Evolutionary conservation across 2,888 invertebrate genomes (phyloP), one percentile per base, ranked within the genome.

Genomic region (Lepas anatifera): DNA sequence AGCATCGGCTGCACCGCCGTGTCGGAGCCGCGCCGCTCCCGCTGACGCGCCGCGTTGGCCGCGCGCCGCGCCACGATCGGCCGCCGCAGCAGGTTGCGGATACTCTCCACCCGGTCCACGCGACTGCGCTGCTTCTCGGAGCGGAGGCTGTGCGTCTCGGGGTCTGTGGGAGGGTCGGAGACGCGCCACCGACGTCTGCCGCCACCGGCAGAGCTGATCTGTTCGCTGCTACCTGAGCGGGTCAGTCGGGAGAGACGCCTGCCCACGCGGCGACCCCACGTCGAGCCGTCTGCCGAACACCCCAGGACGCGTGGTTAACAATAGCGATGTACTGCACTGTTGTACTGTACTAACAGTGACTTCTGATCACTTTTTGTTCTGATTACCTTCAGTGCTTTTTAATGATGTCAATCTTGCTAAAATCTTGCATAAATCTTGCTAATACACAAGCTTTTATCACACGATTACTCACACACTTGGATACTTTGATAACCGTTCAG

Each of bases 181-280:
- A 50, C 39, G 39, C 67, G 52, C 50, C 66, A 67, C 27, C 48
- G 50, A 1, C 67, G 50, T 37, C 48, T 29, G 16, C 66, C 35
- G 6, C 39, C 11, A 32, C 46, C 29, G 41, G 58, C 22, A 66
- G 39, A 37, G 69, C 73, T 72, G 70, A 74, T 74, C 71, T 83
- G 77, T 75, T 86, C 85, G 79, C 87, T 85, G 76, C 84, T 80
- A 70, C 88, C 87, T 69, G 84, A 81, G 75, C 87, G 85, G 75
- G 88, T 87, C 72, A 89, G 82, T 77, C 88, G 85, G 77, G 89
- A 89, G 76, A 89, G 81, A 79, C 89, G 89, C 75, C 87, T 87
- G 74, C 89, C 88, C 88, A 89, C 88, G 74, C 87, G 85, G 73
- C 88, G 86, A 76, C 89, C 88, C 89, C 89, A 89, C 75, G 87